Conservation (phyloP, 2,113 vertebrate genomes). For the Thomomys bottae region DNA sequence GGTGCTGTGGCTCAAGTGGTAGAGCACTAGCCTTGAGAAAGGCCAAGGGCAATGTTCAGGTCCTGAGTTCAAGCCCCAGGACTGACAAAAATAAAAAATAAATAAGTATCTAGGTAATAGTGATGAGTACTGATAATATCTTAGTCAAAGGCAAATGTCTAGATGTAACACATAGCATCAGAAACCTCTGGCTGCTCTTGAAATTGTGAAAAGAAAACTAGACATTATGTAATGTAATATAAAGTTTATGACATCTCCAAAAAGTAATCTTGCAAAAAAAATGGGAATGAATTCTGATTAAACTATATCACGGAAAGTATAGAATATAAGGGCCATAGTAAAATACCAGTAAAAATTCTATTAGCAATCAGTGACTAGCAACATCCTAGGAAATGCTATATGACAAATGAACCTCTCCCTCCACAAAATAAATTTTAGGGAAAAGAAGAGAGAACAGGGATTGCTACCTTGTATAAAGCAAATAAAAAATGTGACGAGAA, state of each 20-base stretch:
- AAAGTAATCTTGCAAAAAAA: not conserved
- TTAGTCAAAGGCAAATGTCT: not conserved
- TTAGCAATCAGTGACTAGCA: not conserved
- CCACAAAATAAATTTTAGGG: not conserved
- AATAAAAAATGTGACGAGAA: not conserved
- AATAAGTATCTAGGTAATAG: not conserved
- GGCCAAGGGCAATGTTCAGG: too few relatives aligned
- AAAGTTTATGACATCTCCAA: not conserved
- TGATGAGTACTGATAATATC: not conserved
- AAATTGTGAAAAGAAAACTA: not conserved
- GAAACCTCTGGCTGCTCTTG: not conserved
- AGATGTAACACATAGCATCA: not conserved
- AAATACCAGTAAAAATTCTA: constrained; percentile 17
- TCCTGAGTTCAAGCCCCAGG: too few relatives aligned
- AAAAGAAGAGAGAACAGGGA: rapidly evolving
- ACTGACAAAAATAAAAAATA: too few relatives aligned
- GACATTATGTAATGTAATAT: not conserved
- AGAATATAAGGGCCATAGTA: not conserved
- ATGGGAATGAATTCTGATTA: not conserved
- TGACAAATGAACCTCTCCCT: not conserved
- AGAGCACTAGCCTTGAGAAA: too few relatives aligned
- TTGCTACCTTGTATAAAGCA: not conserved
- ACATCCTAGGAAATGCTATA: not conserved
- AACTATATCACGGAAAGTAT: not conserved
- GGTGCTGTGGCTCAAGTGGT: too few relatives aligned